Base-by-base conservation (phyloP, 2,888 invertebrate species). In the Thumatha senex region DNA sequence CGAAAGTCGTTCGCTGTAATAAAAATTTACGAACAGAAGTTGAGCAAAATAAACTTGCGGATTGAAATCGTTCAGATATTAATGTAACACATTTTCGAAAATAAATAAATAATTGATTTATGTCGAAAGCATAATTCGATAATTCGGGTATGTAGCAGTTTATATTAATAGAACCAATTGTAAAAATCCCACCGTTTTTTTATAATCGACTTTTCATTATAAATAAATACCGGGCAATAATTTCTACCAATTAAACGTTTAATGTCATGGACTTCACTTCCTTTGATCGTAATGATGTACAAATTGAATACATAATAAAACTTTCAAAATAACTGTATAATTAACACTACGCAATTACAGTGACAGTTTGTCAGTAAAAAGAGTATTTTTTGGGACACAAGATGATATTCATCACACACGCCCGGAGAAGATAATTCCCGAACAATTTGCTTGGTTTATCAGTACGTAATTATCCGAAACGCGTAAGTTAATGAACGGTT, bases 381-480 rank as follows among this genome's bases (percentile, higher is more conserved):
- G 62, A 55, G 45, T 24, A 51, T 75, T 80, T 79, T 82, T 72
- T 75, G 76, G 80, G 77, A 71, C 78, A 67, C 69, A 58, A 69
- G 74, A 75, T 79, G 85, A 86, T 88, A 84, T 83, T 77, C 84
- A 86, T 88, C 86, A 84, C 71, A 67, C 66, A 70, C 68, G 72
- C 62, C 65, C 70, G 68, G 70, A 62, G 74, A 70, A 80, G 83
- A 85, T 84, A 86, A 88, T 88, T 85, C 84, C 81, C 75, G 78
- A 80, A 87, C 86, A 88, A 89, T 89, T 89, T 86, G 87, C 87
- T 86, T 82, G 84, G 80, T 84, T 87, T 89, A 90, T 89, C 89
- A 86, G 84, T 80, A 78, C 83, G 81, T 86, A 89, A 89, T 90
- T 90, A 89, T 88, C 80, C 87, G 83, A 86, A 84, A 86, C 80